A percentile compares a stretch with the other conserved stretches of the same genome.
These are phyloP conservation scores for Motacilla alba DNA, from an alignment of 2,113 vertebrate species.

Conservation along the genomic window DNA sequence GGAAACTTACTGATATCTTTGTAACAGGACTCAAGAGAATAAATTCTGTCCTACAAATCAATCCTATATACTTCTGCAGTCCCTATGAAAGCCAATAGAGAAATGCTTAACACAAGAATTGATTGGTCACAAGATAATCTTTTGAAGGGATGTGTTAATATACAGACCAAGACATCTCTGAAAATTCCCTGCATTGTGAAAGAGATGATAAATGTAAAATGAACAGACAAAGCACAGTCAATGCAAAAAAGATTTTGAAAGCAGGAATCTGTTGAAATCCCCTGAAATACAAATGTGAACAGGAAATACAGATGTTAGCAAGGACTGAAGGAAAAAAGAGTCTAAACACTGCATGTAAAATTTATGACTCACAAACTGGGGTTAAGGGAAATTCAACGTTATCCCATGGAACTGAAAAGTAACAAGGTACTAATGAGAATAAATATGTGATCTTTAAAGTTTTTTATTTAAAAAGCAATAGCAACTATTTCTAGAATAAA, in stretches of 20 bases:
- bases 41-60: not conserved
- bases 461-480: not conserved
- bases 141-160: not conserved
- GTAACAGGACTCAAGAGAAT: not conserved
- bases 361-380: not conserved
- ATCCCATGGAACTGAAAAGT: not conserved
- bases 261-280: not conserved
- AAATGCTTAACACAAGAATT: not conserved
- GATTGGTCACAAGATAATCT: not conserved
- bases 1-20: not conserved
- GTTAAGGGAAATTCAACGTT: not conserved
- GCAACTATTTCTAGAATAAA: not conserved
- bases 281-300: not conserved
- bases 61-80: not conserved
- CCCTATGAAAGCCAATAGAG: not conserved
- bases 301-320: not conserved
- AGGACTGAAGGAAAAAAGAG: not conserved
- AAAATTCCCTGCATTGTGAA: not conserved
- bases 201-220: not conserved
- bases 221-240: not conserved
- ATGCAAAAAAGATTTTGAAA: not conserved
- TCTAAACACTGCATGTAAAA: not conserved
- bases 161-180: not conserved
- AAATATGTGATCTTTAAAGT: not conserved
- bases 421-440: not conserved